Conservation (phyloP, 2,888 invertebrate genomes). For the Orthonevra nobilis region DNA sequence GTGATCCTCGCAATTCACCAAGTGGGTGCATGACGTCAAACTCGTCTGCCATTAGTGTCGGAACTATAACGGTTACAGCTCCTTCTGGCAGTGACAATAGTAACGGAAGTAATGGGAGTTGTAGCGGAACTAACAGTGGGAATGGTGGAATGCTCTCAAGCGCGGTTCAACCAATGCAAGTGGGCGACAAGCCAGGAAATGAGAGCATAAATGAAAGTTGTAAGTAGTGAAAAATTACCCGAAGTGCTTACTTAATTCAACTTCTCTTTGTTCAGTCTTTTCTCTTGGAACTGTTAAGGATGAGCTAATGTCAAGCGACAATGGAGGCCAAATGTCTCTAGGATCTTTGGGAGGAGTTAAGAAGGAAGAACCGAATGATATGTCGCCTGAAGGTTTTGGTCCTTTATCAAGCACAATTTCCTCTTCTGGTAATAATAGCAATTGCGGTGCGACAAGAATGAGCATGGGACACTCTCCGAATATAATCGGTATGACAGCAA, state of each 20-base stretch:
- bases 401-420: slow-evolving; percentile 71
- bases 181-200: slow-evolving; percentile 60
- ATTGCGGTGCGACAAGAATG: slow-evolving; percentile 43
- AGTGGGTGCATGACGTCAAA: slow-evolving; percentile 49
- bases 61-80: slow-evolving; percentile 47
- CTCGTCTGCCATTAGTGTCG: slow-evolving; percentile 24
- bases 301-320: slow-evolving; percentile 55
- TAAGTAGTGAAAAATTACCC: slow-evolving; percentile 5
- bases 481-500: slow-evolving; percentile 40
- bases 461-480: slow-evolving; percentile 46
- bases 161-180: slow-evolving; percentile 54
- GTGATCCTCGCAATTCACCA: slow-evolving; percentile 56
- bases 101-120: slow-evolving; percentile 55
- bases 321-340: slow-evolving; percentile 72
- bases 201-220: slow-evolving; percentile 66
- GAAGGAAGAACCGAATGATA: slow-evolving; percentile 76
- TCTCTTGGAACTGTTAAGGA: slow-evolving; percentile 58
- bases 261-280: slow-evolving; percentile 41
- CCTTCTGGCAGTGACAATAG: slow-evolving; percentile 47
- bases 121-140: slow-evolving; percentile 25
- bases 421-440: slow-evolving; percentile 24
- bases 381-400: slow-evolving; percentile 78
- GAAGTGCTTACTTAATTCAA: neutral
- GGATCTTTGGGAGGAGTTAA: slow-evolving; percentile 74
- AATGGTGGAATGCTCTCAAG: slow-evolving; percentile 34